These are phyloP conservation scores for Phrynocephalus forsythii DNA, from an alignment of 2,797 vertebrate genomes.

Conservation along the genomic window DNA sequence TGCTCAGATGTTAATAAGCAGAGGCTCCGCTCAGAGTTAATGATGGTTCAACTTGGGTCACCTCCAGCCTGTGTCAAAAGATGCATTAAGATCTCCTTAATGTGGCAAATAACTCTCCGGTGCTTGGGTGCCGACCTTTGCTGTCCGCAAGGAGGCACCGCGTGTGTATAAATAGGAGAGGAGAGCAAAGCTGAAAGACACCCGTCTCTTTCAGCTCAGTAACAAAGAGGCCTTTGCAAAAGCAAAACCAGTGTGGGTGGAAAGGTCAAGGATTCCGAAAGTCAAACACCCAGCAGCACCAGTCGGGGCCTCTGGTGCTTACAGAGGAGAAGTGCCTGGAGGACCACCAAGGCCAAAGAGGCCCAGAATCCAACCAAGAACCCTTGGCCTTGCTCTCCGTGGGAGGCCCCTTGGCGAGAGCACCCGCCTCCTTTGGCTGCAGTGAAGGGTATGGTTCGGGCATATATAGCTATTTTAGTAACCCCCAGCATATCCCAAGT, in stretches of 20 bases:
- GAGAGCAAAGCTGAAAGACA: slow-evolving; percentile 46
- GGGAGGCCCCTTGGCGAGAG: no score
- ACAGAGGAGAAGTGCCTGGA: not conserved
- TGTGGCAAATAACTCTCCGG: slow-evolving; percentile 50
- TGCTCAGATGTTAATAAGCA: slow-evolving; percentile 27
- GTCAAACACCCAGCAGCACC: rapidly evolving
- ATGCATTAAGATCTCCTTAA: slow-evolving; percentile 19
- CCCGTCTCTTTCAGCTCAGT: slow-evolving; percentile 44
- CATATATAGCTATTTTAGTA: no score
- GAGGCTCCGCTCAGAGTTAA: slow-evolving; percentile 45
- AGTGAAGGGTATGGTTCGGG: no score
- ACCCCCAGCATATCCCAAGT: no score
- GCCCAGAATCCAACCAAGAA: no score
- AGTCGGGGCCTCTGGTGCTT: not conserved
- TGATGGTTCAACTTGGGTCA: slow-evolving; percentile 30
- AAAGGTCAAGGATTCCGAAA: slow-evolving; percentile 45
- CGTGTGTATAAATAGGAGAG: slow-evolving; percentile 61
- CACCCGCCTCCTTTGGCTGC: not conserved
- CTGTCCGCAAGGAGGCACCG: slow-evolving; percentile 41
- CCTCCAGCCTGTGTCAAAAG: slow-evolving; percentile 36
- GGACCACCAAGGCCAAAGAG: not conserved
- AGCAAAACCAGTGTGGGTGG: not conserved
- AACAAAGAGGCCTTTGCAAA: slow-evolving; percentile 53
- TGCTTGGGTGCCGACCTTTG: slow-evolving; percentile 68
- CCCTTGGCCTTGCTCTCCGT: no score